Evolutionary conservation across 1,140 invertebrate genomes (phyloP), one percentile per base, ranked within the genome.

Genomic region (Drosophila sp.): DNA sequence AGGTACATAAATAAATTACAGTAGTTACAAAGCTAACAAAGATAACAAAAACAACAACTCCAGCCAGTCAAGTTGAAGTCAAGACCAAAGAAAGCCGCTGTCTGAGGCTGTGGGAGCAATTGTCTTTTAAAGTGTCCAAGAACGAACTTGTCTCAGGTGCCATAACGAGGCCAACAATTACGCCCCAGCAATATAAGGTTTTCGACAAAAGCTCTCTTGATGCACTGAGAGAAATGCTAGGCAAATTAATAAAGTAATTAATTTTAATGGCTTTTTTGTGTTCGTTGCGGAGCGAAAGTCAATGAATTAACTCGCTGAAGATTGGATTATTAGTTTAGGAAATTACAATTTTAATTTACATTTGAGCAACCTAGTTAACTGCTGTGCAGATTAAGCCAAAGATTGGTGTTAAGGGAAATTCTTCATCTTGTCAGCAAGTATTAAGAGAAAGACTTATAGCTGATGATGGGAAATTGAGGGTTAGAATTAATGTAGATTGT

Each of bases 91-190:
- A 87, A 87, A 89, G 78, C 76, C 56, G 40, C 11, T 29, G 32
- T 4, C 7, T 7, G 71, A 72, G 81, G 71, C 81, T 89, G 82
- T 87, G 82, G 82, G 82, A 87, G 78, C 81, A 81, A 86, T 66
- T 86, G 81, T 72, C 81, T 82, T 27, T 50, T 29, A 81, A 69
- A 67, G n/a, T 80, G 78, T 67, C 73, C 69, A 76, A 86, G 81
- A 86, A 86, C 82, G 81, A 86, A 86, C 82, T 66, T 36, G 18
- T 13, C 38, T 16, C 36, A 54, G 51, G 27, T 41, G 16, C 34
- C 13, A 36, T 65, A 84, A 82, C 70, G 81, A 57, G 81, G 81
- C 78, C 81, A 86, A 82, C 75, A 81, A 87, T 86, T 87, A 86
- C 78, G 82, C 82, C 78, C 75, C 74, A 76, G 78, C 82, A 82